Evolutionary conservation across 2,113 vertebrate species (phyloP).

Genomic region (Crotalus tigris): DNA sequence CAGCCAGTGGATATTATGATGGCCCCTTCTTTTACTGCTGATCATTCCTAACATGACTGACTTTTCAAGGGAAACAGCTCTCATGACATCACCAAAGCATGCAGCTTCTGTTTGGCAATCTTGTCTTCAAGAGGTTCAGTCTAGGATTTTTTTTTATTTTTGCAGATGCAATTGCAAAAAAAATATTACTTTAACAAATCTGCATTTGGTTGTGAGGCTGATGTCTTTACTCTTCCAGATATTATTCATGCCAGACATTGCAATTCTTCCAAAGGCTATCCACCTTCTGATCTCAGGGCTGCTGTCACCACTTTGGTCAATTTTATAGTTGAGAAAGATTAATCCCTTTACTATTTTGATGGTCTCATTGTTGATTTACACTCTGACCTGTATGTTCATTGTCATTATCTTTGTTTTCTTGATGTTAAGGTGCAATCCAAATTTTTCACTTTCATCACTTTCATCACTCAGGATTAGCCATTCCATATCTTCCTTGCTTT

Average conservation of each 20-base stretch:
- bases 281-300: neutral
- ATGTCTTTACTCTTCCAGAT: too few species aligned
- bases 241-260: too few species aligned
- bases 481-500: neutral
- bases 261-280: neutral
- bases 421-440: neutral
- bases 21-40: too few species aligned
- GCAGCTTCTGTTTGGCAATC: neutral
- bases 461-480: too few species aligned
- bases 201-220: neutral
- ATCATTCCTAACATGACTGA: neutral
- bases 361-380: neutral
- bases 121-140: neutral
- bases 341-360: neutral
- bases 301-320: neutral
- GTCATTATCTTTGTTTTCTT: neutral
- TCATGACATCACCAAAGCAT: neutral
- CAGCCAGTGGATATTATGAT: neutral
- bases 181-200: neutral
- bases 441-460: neutral
- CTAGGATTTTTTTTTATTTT: neutral
- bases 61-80: neutral
- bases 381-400: neutral
- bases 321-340: neutral
- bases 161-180: neutral